These are phyloP conservation scores for Troides oblongomaculatus DNA, from an alignment of 2,888 invertebrate species.

Conservation along the genomic window DNA sequence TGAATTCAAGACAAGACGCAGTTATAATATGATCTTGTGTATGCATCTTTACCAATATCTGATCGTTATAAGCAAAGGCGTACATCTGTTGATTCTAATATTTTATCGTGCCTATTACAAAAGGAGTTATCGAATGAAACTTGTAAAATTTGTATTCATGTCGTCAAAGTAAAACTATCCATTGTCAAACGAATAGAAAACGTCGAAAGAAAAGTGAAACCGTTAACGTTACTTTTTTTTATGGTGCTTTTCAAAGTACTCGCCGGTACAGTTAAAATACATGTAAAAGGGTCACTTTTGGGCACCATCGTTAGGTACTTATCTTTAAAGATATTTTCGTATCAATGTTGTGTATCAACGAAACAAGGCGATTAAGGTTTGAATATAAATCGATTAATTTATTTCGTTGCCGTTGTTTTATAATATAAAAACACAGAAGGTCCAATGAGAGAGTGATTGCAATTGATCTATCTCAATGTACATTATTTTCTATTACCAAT, in stretches of 20 bases:
- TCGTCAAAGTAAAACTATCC: slow-evolving; percentile 12
- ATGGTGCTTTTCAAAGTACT: slow-evolving; percentile 1
- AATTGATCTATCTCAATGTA: not conserved
- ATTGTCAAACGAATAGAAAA: slow-evolving; percentile 21
- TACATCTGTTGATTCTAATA: no score
- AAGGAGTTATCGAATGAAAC: not conserved
- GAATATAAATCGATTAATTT: not conserved
- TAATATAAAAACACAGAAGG: not conserved
- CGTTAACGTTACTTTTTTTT: slow-evolving; percentile 12
- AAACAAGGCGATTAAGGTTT: slow-evolving; percentile 5
- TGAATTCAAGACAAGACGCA: no score
- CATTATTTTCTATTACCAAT: no score
- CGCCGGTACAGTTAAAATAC: slow-evolving; percentile 5
- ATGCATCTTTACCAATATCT: not conserved
- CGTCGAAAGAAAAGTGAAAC: slow-evolving; percentile 25
- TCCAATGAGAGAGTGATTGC: not conserved
- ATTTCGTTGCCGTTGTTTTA: not conserved
- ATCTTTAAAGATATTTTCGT: slow-evolving; percentile 5
- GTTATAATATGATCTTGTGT: not conserved
- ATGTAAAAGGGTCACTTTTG: slow-evolving; percentile 24
- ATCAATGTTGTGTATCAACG: slow-evolving; percentile 7
- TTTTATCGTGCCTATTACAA: not conserved
- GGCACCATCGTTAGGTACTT: slow-evolving; percentile 10
- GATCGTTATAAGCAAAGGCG: no score
- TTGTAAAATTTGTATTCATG: slow-evolving; percentile 16